Base-by-base conservation (phyloP, 2,113 vertebrate species). In the Oenanthe melanoleuca region DNA sequence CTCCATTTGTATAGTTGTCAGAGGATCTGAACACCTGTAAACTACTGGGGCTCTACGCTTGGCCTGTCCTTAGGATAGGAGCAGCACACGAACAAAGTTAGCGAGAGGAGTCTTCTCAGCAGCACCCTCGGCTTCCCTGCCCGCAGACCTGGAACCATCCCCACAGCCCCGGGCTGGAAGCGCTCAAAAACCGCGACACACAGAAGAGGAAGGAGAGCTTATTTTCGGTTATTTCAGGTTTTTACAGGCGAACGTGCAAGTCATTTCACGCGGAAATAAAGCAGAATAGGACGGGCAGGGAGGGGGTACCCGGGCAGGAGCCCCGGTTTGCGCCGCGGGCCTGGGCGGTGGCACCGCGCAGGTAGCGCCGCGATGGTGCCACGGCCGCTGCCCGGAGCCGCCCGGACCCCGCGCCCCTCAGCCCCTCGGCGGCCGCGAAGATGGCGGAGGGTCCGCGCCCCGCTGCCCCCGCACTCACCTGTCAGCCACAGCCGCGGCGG, bases 391-490 rank as follows among this genome's bases (percentile, higher is more conserved):
- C 11, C 73, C 63, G 25, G 8, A 7, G 6, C 42, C 47, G 29
- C 29, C 64, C 53, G 31, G 13, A 56, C 8, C 50, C 56, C 75
- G 34, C 20, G 12, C 6, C 80, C 64, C 40, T 16, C 63, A 8
- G 71, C 67, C 60, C 42, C n/a, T 1, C 61, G 17, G 40, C 63
- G 14, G 72, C 72, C 53, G 72, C 72, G 86, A 96, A 92, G 28
- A 88, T 86, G 80, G 89, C 92, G 94, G 87, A 96, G 55, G 80
- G 67, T 72, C 61, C 63, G 86, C 86, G 42, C 60, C 72, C 87
- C 42, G 64, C 82, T n/a, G 25, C 83, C 60, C 73, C 72, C 77
- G 64, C 92, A 88, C 97, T 97, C 95, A 97, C 98, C 97, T 95
- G 94, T 94, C 95, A 84, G 61, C 64, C 79, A 69, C 91, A 65